Base-by-base conservation (phyloP, 2,888 invertebrate species). In the Empis stercorea region DNA sequence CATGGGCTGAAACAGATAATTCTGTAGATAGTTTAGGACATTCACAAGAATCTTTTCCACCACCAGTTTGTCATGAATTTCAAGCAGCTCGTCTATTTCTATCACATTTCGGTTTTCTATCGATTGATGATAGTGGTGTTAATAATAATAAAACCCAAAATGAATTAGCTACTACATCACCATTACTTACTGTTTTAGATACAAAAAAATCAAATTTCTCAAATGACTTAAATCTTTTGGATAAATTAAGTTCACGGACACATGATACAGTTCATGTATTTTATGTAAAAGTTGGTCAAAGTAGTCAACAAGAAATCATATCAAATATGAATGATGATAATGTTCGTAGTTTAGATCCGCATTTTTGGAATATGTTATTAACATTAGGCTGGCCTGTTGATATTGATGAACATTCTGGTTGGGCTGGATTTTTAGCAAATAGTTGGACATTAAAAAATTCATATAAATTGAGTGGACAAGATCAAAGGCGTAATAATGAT, bases 41-140 rank as follows among this genome's bases (percentile, higher is more conserved):
- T 71, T 70, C 74, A 1, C 80, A 81, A 11, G 91, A 91, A 61
- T 87, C 86, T 55, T 70, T 76, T 1, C 84, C 91, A 2, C 91
- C 88, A 0, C 75, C 81, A 3, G 81, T 87, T 4, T 87, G 87
- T 56, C 85, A 89, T 47, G 93, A 94, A 64, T 96, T 95, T 63
- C 94, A 96, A 71, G 94, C 96, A 0, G 91, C 96, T 2, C 76
- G 97, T 44, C 73, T 97, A 23, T 93, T 99, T 65, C 73, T 99
- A 15, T 93, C 95, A 4, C 94, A 97, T 68, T 93, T 97, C 67
- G 97, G 97, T 1, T 86, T 95, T 59, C 71, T 97, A 15, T 79
- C 82, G 36, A 75, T 80, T 37, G 73, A 73, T 50, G 66, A 63
- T 4, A 53, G 53, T 43, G 68, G 74, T 34, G 74, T 62, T 49